These are phyloP conservation scores for Typhlichthys eigenmanni DNA, from an alignment of 2,797 vertebrate genomes.

Conservation along the genomic window DNA sequence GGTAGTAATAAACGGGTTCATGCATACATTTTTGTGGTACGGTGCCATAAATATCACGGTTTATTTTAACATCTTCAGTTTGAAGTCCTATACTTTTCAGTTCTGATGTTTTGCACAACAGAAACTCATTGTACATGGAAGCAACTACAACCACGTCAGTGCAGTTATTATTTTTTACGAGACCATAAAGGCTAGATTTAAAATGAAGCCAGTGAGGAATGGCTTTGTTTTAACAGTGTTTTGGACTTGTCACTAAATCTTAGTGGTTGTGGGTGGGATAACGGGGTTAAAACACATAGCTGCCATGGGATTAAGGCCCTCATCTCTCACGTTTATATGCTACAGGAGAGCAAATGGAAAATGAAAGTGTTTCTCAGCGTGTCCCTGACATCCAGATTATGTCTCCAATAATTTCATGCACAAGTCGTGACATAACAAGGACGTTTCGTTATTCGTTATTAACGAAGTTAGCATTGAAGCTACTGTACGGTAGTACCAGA, in stretches of 20 bases:
- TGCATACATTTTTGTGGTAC: slow-evolving; percentile 69
- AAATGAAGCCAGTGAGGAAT: slow-evolving; percentile 76
- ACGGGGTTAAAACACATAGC: slow-evolving; percentile 66
- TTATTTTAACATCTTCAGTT: slow-evolving; percentile 57
- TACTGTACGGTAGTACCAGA: not conserved
- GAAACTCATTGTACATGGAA: slow-evolving; percentile 66
- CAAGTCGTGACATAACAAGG: too few species aligned
- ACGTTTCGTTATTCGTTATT: too few species aligned
- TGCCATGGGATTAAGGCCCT: slow-evolving; percentile 68
- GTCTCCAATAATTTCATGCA: slow-evolving; percentile 35
- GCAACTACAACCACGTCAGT: slow-evolving; percentile 70
- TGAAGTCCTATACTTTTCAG: slow-evolving; percentile 36
- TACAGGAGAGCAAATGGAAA: slow-evolving; percentile 72
- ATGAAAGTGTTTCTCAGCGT: slow-evolving; percentile 49
- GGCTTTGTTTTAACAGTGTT: slow-evolving; percentile 79
- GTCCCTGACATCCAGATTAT: slow-evolving; percentile 29
- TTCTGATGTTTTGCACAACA: slow-evolving; percentile 45
- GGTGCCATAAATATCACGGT: slow-evolving; percentile 61
- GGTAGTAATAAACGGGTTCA: slow-evolving; percentile 66
- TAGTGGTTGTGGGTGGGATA: slow-evolving; percentile 62
- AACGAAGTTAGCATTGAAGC: too few species aligned
- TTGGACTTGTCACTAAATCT: slow-evolving; percentile 78
- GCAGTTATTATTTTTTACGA: slow-evolving; percentile 79
- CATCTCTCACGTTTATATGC: slow-evolving; percentile 60
- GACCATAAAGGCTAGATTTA: slow-evolving; percentile 79